Conservation (phyloP, 2,888 invertebrate genomes). For the Drosophila gaucha region DNA sequence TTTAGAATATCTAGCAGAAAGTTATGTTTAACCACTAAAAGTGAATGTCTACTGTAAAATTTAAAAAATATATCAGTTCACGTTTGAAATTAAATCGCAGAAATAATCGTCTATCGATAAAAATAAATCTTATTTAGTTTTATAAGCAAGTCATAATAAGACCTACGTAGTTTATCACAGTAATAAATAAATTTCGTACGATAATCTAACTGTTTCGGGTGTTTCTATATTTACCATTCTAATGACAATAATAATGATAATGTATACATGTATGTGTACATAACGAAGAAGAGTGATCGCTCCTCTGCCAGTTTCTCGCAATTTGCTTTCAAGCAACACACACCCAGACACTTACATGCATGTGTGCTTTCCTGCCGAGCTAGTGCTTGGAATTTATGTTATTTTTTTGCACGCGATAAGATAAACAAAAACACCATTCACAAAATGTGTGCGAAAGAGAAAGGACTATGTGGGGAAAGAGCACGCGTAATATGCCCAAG, state of each 20-base stretch:
- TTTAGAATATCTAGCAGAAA: too few species aligned
- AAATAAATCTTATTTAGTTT: not conserved
- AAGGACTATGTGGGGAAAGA: not conserved
- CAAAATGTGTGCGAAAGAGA: slow-evolving; percentile 16
- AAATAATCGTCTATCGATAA: not conserved
- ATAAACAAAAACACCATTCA: slow-evolving; percentile 54
- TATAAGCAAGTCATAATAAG: slow-evolving; percentile 8
- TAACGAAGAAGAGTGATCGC: slow-evolving; percentile 7
- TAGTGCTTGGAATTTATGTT: slow-evolving; percentile 31
- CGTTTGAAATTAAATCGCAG: not conserved
- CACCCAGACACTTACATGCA: not conserved
- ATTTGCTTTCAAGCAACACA: slow-evolving; percentile 4
- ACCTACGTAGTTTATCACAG: not conserved
- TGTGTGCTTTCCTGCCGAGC: slow-evolving; percentile 25
- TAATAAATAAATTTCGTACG: slow-evolving; percentile 41
- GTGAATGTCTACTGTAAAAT: not conserved
- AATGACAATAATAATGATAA: slow-evolving; percentile 6
- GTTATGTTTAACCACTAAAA: not conserved
- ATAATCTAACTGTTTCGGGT: slow-evolving; percentile 17
- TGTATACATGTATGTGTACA: not conserved
- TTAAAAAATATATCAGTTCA: not conserved
- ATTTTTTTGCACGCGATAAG: slow-evolving; percentile 59
- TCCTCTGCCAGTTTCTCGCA: not conserved
- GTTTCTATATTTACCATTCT: slow-evolving; percentile 41
- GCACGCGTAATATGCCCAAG: slow-evolving; percentile 14